Evolutionary conservation across 2,888 invertebrate genomes (phyloP), one percentile per base, ranked within the genome.

Genomic region (Masnerella sp.): DNA sequence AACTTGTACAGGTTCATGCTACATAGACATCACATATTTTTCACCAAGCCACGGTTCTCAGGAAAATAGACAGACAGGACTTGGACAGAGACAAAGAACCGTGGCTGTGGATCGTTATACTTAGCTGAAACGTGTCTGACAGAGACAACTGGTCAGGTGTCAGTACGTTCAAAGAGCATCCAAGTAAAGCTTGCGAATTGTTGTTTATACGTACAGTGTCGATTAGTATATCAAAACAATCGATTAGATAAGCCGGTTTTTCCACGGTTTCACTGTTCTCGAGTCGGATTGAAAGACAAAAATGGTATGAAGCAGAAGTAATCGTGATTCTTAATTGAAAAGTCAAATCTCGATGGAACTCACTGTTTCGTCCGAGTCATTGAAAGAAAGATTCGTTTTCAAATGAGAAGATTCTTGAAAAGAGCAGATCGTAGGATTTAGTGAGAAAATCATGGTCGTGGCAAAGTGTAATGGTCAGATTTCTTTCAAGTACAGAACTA

Each of bases 1-100:
- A 67, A 62, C 67, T 62, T 67, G 54, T 15, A 56, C 61, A 51
- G 18, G 40, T 34, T 72, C 72, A 67, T 72, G 65, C 72, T 36
- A 72, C 65, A 59, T 52, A 14, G 38, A 54, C 54, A 65, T 49
- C 14, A 59, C 43, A 54, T 40, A n/a, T n/a, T n/a, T n/a, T n/a
- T n/a, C n/a, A n/a, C n/a, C n/a, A n/a, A n/a, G n/a, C n/a, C n/a
- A 7, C 7, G 25, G 25, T 25, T 17, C 7, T 43, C 14, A 30
- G 30, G 8, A 5, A 20, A n/a, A 12, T 43, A 2, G 5, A 22
- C 14, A 9, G 14, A 15, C 12, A 47, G 9, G 12, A 43, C 22
- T n/a, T n/a, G n/a, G n/a, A n/a, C n/a, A n/a, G 12, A 8, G 15
- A 18, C 18, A 8, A 52, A 22, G 15, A 52, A 1, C 11, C 9